A percentile compares a stretch with the other conserved stretches of the same genome.
Conservation (phyloP, 92 coral and sea anemone genomes). For the Umimayanthus chanpuru region DNA sequence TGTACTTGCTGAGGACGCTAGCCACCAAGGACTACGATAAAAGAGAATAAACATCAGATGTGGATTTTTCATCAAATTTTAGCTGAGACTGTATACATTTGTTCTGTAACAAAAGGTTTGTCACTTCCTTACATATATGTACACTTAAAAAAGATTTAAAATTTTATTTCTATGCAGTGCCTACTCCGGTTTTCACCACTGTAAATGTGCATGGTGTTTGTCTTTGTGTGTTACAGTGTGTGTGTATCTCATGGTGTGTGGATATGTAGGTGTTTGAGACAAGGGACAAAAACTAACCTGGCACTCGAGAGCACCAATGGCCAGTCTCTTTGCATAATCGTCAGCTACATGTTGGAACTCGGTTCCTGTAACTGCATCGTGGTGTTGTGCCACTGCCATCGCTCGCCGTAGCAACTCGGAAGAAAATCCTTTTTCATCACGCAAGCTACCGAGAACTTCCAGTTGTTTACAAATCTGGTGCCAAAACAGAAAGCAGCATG, state of each 20-base stretch:
- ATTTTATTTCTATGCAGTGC: background rate
- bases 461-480: conserved; percentile 90
- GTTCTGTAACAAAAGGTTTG: background rate
- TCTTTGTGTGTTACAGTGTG: background rate
- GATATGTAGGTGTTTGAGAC: background rate
- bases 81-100: background rate
- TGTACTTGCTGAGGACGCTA: conserved; percentile 69
- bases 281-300: conserved; percentile 62
- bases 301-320: conserved; percentile 89
- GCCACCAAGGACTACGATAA: conserved; percentile 65
- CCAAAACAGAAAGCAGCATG: background rate
- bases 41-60: background rate
- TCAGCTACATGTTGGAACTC: conserved; percentile 96
- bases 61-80: background rate
- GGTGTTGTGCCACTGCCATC: conserved; percentile 98
- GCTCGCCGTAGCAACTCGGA: conserved; percentile 85
- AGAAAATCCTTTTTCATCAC: conserved; percentile 52
- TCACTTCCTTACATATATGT: too few relatives aligned
- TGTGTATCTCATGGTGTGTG: background rate
- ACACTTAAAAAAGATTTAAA: background rate
- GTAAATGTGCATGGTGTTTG: background rate
- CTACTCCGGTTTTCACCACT: background rate
- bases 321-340: conserved; percentile 94
- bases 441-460: conserved; percentile 75
- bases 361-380: conserved; percentile 98